phyloP scores from a whole-genome alignment of 92 coral and sea anemone genomes.

The Desmophyllum pertusum region DNA sequence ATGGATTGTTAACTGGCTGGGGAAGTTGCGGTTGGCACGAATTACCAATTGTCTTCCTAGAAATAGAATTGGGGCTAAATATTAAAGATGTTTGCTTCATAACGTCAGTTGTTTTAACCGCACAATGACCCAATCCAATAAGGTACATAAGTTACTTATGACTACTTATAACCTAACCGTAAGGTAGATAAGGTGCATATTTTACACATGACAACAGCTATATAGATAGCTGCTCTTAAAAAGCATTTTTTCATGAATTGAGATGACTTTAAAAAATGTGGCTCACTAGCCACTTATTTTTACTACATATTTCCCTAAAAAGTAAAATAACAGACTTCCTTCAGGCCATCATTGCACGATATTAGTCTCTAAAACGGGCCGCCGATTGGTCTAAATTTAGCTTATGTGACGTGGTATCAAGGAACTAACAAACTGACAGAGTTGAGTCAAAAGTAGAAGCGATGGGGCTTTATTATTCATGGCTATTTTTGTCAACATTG shows the following conservation, averaged over 20 bases:
- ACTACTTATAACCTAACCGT: background rate
- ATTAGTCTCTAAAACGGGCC: background rate
- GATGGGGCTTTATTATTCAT: no score
- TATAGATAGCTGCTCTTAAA: background rate
- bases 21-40: no score
- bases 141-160: background rate
- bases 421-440: conserved; percentile 10
- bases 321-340: conserved; percentile 18
- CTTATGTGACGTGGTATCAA: background rate
- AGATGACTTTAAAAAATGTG: no score
- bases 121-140: background rate
- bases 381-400: no score
- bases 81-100: background rate
- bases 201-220: background rate
- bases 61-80: no score
- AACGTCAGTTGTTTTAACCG: background rate
- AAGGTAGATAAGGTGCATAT: background rate
- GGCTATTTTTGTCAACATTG: background rate
- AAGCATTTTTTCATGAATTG: background rate
- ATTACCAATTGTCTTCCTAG: no score
- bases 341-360: background rate
- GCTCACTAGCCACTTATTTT: no score
- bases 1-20: no score
- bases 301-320: no score
- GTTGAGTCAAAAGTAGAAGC: conserved; percentile 12